These are phyloP conservation scores for Strigamia transsilvanica DNA, from an alignment of 2,888 invertebrate species.

Conservation along the genomic window DNA sequence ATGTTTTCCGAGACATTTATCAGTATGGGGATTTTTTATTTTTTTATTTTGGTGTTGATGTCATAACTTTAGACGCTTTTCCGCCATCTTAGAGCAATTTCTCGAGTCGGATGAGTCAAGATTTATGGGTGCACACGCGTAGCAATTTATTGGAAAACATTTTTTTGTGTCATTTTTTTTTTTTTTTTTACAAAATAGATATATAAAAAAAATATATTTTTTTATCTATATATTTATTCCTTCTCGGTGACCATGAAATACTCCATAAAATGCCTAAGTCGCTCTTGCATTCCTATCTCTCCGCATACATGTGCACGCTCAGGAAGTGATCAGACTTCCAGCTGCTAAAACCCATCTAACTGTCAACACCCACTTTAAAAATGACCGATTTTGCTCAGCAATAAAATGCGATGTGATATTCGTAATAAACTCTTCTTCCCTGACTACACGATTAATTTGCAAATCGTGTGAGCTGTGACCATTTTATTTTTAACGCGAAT, in stretches of 20 bases:
- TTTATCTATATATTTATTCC: not conserved
- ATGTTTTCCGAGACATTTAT: constrained; percentile 15
- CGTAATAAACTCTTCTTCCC: not conserved
- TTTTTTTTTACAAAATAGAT: not conserved
- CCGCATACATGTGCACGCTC: constrained; percentile 19
- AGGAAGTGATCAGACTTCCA: constrained; percentile 42
- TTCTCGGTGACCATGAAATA: constrained; percentile 12
- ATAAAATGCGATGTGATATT: not conserved
- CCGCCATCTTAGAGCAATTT: constrained; percentile 1
- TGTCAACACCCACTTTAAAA: constrained; percentile 32
- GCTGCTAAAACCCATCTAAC: constrained; percentile 28
- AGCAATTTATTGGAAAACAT: constrained; percentile 40
- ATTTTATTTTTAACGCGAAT: constrained; percentile 1
- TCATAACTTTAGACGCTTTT: constrained; percentile 23
- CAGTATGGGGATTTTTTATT: not conserved
- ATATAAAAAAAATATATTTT: not conserved
- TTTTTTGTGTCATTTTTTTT: constrained; percentile 4
- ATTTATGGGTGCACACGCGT: constrained; percentile 13
- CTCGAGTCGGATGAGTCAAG: constrained; percentile 31
- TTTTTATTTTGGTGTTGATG: constrained; percentile 9
- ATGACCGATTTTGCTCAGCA: constrained; percentile 7
- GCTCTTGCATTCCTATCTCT: constrained; percentile 37
- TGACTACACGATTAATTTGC: not conserved
- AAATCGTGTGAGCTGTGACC: not conserved
- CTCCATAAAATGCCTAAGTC: not conserved